Evolutionary conservation across 1,140 invertebrate species (phyloP), one percentile per base, ranked within the genome.

Genomic region (Oreohelix idahoensis): DNA sequence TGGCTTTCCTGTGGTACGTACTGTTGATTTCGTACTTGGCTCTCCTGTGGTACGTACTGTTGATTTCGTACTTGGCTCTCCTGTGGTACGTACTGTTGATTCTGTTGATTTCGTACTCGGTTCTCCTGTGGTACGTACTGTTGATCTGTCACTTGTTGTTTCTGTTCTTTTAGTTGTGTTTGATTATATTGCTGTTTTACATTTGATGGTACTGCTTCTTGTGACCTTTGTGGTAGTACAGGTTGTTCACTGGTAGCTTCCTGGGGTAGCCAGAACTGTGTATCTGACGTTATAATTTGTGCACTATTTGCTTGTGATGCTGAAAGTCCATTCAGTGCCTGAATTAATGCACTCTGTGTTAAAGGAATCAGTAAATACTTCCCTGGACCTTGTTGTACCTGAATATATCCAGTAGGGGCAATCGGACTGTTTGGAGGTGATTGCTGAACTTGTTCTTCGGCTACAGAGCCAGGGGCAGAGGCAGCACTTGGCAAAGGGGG

Each of bases 331-430:
- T 26, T 42, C 20, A 78, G 51, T 20, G 53, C 76, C 51, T 78
- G 76, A 17, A 78, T 8, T 36, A 78, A 29, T 13, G 49, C 32
- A 23, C 8, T 36, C 76, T 36, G 76, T 23, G 49, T 58, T 39
- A 78, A 38, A 58, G 76, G 76, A 36, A 78, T 78, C 15, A 78
- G 32, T 15, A 78, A 5, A 49, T 78, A 78, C 42, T 78, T 8
- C 8, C 76, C 76, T 29, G 76, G 76, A 20, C 49, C 49, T n/a
- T 78, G 49, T 1, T 73, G 32, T 13, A 73, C 39, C 35, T 73
- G 70, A n/a, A 73, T 73, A n/a, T 38, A 73, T 11, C 70, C 70
- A 5, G 35, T 32, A 2, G n/a, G 39, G 5, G 53, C 15, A 23
- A 23, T 23, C 26, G 15, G 15, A 11, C 45, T 17, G 17, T 8